phyloP scores from a whole-genome alignment of 1,140 invertebrate species.

The Chrysoperla carnea region DNA sequence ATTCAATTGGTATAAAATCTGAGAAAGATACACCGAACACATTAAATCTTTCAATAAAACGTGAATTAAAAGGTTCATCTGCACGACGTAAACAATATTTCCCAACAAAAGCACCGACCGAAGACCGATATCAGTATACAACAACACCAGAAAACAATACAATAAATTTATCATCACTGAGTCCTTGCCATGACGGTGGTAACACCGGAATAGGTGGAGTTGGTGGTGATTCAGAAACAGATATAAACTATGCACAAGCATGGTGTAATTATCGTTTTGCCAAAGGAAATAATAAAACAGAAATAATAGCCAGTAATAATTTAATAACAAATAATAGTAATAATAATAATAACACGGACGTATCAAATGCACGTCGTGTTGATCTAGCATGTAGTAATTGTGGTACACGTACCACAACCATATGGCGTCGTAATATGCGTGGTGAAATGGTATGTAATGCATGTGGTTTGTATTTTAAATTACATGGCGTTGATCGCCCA shows the following conservation, averaged over 20 bases:
- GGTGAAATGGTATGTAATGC: constrained; percentile 92
- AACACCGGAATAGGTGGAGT: constrained; percentile 3
- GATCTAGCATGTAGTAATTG: constrained; percentile 67
- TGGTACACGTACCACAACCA: constrained; percentile 77
- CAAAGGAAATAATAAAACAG: constrained; percentile 10
- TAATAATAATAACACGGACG: neutral
- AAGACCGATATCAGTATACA: constrained; percentile 4
- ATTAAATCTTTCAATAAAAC: constrained; percentile 1
- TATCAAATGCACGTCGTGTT: constrained; percentile 27
- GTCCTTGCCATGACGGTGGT: neutral
- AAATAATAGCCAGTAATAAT: neutral
- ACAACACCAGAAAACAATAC: constrained; percentile 9
- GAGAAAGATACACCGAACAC: no score
- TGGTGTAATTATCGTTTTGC: constrained; percentile 20
- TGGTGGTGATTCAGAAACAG: constrained; percentile 13
- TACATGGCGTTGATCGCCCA: constrained; percentile 80
- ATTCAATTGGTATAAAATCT: no score
- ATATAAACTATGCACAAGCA: constrained; percentile 19
- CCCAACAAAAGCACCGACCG: constrained; percentile 39
- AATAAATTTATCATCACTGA: constrained; percentile 4
- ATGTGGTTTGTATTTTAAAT: constrained; percentile 83
- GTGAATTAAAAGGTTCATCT: constrained; percentile 26
- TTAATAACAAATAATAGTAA: neutral
- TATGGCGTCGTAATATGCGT: constrained; percentile 77
- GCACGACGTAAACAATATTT: constrained; percentile 54